Evolutionary conservation across 2,888 invertebrate genomes (phyloP).

Genomic region (Cactoblastis cactorum): DNA sequence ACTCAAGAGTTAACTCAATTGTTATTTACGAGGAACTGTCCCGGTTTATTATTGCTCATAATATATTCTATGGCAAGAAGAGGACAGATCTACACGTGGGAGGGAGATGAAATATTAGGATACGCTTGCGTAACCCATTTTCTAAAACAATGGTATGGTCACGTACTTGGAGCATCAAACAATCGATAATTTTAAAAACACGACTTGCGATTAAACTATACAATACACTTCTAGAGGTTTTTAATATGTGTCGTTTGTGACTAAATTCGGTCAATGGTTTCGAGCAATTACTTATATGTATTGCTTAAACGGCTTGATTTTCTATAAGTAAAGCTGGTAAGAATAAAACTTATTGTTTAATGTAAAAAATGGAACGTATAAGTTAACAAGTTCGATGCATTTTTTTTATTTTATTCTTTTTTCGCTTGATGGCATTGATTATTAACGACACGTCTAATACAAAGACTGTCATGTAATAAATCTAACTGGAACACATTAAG

Average conservation of each 20-base stretch:
- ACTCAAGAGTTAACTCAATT: constrained; percentile 29
- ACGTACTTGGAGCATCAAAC: constrained; percentile 20
- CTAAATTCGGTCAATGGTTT: constrained; percentile 1
- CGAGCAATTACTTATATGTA: too few species aligned
- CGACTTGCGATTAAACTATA: background rate
- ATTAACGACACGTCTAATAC: too few species aligned
- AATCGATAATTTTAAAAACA: background rate
- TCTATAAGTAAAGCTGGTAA: too few species aligned
- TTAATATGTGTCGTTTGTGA: background rate
- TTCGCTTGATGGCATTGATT: too few species aligned
- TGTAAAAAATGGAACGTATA: too few species aligned
- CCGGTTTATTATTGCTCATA: constrained; percentile 33
- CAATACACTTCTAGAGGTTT: background rate
- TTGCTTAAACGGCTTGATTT: too few species aligned
- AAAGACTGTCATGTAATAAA: too few species aligned
- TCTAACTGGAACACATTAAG: too few species aligned
- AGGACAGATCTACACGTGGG: constrained; percentile 21
- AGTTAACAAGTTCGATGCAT: too few species aligned
- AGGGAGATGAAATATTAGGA: constrained; percentile 16
- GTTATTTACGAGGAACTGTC: constrained; percentile 30
- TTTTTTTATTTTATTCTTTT: too few species aligned
- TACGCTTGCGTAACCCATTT: constrained; percentile 28
- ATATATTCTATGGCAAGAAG: constrained; percentile 29
- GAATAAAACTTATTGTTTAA: too few species aligned
- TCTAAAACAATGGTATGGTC: constrained; percentile 28